Evolutionary conservation across 2,888 invertebrate genomes (phyloP).

Genomic region (Agrotis segetum): DNA sequence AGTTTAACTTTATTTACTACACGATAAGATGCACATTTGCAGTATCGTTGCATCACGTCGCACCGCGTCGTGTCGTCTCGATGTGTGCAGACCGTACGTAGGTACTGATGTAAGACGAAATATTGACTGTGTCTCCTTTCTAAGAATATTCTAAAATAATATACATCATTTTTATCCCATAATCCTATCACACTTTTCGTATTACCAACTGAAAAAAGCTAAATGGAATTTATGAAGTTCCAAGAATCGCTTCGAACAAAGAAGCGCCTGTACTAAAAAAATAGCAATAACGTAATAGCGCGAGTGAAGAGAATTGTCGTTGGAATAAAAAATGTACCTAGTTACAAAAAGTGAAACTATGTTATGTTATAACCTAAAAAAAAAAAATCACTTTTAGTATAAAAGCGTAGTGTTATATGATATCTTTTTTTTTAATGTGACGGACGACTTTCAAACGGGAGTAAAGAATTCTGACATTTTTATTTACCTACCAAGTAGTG

Average conservation of each 20-base stretch:
- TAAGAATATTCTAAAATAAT: neutral
- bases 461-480: too few relatives aligned
- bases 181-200: neutral
- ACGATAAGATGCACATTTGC: too few relatives aligned
- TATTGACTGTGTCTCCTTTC: too few relatives aligned
- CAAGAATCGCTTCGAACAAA: neutral
- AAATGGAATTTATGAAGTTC: constrained; percentile 11
- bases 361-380: too few relatives aligned
- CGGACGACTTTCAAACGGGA: neutral
- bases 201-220: constrained; percentile 12
- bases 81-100: too few relatives aligned
- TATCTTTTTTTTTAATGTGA: neutral
- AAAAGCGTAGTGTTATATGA: too few relatives aligned
- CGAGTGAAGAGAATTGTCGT: constrained; percentile 10
- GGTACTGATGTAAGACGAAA: too few relatives aligned
- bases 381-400: too few relatives aligned
- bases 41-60: too few relatives aligned
- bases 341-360: constrained; percentile 3
- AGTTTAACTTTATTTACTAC: too few relatives aligned
- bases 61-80: too few relatives aligned
- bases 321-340: constrained; percentile 26
- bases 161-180: neutral
- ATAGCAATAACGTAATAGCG: constrained; percentile 36
- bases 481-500: too few relatives aligned
- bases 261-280: constrained; percentile 21